Base-by-base conservation (phyloP, 2,113 vertebrate genomes). In the Rhadina sibilatrix region DNA sequence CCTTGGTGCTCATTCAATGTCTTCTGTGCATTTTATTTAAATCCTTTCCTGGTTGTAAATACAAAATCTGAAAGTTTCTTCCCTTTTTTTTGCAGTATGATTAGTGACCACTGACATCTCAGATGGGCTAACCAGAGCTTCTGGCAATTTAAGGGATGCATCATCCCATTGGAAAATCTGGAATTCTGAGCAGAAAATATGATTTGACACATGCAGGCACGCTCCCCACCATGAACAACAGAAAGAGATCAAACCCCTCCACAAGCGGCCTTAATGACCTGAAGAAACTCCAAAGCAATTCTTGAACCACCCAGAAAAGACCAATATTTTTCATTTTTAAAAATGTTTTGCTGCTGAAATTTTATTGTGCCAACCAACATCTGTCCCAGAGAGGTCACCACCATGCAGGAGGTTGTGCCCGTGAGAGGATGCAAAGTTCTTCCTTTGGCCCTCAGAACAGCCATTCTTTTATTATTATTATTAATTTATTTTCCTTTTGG, bases 181-280 rank as follows among this genome's bases (percentile, higher is more conserved):
- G 44, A 90, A 69, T 79, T 69, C 35, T 76, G 38, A 83, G 47
- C 7, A 72, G 53, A 76, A 82, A 83, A 79, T 22, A 44, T 2
- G 3, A 14, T 75, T 81, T 59, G 52, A 11, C 12, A 23, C 22
- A 35, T 21, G 12, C 4, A 15, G 5, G 15, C 9, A 54, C 23
- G 4, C 0, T 2, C 1, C 11, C 37, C 60, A 79, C 40, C 2
- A 3, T 6, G 9, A 70, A 19, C 5, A 33, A 23, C 13, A 59
- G 33, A 53, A 69, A 42, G 20, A 61, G 37, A 59, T 20, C 2
- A 46, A 80, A n/a, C 3, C 42, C 22, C 15, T 52, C 28, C 28
- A n/a, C 17, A 50, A 69, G 33, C 9, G 93, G 27, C n/a, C 19
- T n/a, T 56, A 13, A 53, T 14, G 35, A 33, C 22, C 8, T 28